Percentiles rank a stretch among this genome's conserved stretches.
phyloP scores from a whole-genome alignment of 92 coral and sea anemone genomes.

The Virgularia gustaviana region DNA sequence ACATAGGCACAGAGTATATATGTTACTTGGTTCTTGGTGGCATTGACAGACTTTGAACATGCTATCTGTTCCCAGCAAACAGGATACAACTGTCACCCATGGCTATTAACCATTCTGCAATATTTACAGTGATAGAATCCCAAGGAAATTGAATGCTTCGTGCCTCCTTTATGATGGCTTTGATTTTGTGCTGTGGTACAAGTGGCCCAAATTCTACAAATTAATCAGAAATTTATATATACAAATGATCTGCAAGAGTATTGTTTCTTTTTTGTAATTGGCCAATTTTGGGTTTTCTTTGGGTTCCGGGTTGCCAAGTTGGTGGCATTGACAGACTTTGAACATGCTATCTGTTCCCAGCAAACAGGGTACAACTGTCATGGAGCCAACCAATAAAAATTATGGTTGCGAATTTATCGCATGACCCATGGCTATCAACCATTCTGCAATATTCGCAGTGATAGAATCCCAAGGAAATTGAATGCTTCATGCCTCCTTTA shows the following conservation, averaged over 20 bases:
- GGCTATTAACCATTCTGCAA: not conserved
- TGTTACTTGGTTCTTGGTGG: slow-evolving; percentile 15
- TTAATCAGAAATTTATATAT: too few species aligned
- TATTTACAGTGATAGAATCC: not conserved
- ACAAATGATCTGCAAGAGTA: too few species aligned
- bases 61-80: slow-evolving; percentile 5
- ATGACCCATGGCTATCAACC: slow-evolving; percentile 16
- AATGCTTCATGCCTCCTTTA: slow-evolving; percentile 2
- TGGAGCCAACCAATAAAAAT: slow-evolving; percentile 6
- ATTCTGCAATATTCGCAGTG: not conserved
- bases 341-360: slow-evolving; percentile 2
- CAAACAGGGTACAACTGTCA: not conserved
- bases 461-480: slow-evolving; percentile 16
- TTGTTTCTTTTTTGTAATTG: too few species aligned
- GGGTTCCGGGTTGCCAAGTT: too few species aligned
- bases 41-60: not conserved
- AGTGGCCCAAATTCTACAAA: not conserved
- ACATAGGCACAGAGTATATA: slow-evolving; percentile 1
- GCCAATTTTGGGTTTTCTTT: too few species aligned
- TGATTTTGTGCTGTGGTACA: slow-evolving; percentile 1
- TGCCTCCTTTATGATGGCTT: not conserved
- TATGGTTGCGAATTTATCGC: slow-evolving; percentile 13
- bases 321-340: not conserved
- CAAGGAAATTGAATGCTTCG: slow-evolving; percentile 11
- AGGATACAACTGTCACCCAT: slow-evolving; percentile 8